These are phyloP conservation scores for Xestoiulus laeticollis DNA, from an alignment of 2,888 invertebrate species.

Conservation along the genomic window DNA sequence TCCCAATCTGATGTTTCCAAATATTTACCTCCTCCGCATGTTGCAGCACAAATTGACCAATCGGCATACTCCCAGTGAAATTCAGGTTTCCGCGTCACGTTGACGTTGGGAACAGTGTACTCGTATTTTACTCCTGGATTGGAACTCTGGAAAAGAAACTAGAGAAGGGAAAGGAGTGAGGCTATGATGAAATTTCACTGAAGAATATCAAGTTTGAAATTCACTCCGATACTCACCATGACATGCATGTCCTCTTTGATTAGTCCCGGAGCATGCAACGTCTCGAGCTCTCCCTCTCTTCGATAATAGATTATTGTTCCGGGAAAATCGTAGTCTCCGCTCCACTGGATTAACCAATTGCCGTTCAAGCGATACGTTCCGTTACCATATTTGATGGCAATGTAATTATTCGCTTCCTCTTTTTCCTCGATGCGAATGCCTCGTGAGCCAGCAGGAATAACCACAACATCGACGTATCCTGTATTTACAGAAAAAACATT, in stretches of 20 bases:
- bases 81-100: conserved; percentile 69
- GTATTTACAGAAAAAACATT: conserved; percentile 51
- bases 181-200: not conserved
- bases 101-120: conserved; percentile 77
- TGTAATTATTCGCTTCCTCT: conserved; percentile 78
- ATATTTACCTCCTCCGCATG: conserved; percentile 77
- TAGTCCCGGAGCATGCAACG: conserved; percentile 82
- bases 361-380: conserved; percentile 82
- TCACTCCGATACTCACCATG: conserved; percentile 70
- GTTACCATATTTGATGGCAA: conserved; percentile 77
- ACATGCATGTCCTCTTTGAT: conserved; percentile 81
- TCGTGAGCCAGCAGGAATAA: conserved; percentile 80
- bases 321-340: conserved; percentile 83
- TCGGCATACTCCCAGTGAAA: conserved; percentile 80
- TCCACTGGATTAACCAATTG: conserved; percentile 73
- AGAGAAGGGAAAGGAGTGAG: conserved; percentile 57
- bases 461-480: conserved; percentile 73
- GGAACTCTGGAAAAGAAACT: conserved; percentile 75
- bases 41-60: conserved; percentile 81
- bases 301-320: conserved; percentile 82
- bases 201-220: too few relatives aligned
- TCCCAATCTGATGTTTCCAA: not conserved
- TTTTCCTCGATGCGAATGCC: conserved; percentile 82
- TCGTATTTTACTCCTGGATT: conserved; percentile 87
- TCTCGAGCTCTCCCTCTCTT: conserved; percentile 80